Evolutionary conservation across 2,797 vertebrate genomes (phyloP).

Genomic region (Hypotaenidia philippensis): DNA sequence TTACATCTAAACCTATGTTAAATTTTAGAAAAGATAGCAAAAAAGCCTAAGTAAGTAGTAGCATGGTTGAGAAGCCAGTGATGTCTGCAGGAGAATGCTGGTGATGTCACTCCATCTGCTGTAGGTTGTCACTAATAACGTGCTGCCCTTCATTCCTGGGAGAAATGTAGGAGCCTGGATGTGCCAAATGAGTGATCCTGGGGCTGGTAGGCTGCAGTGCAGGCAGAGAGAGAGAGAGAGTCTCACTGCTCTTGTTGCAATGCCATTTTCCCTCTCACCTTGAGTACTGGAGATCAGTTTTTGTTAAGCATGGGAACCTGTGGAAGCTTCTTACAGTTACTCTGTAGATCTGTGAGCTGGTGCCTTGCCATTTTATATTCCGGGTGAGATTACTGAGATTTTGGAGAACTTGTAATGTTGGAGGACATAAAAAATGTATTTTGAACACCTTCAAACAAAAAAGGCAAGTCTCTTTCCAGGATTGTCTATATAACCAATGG

Average conservation of each 20-base stretch:
- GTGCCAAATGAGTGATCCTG: neutral
- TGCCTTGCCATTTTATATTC: neutral
- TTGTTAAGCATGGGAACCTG: neutral
- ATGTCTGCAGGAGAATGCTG: neutral
- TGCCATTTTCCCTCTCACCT: neutral
- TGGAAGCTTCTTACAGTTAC: neutral
- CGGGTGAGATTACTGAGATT: neutral
- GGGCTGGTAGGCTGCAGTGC: neutral
- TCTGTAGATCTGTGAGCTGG: neutral
- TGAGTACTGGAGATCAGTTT: neutral
- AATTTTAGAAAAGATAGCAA: neutral
- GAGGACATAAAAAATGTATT: neutral
- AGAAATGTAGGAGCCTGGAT: neutral
- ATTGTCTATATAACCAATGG: neutral
- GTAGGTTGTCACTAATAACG: neutral
- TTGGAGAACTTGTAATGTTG: neutral
- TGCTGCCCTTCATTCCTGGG: neutral
- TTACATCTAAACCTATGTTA: neutral
- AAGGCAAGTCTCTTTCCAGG: neutral
- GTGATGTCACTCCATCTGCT: neutral
- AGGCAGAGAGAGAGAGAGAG: neutral
- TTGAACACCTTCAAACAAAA: neutral
- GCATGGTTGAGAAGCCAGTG: neutral
- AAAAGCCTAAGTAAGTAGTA: neutral
- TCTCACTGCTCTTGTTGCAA: neutral